These are phyloP conservation scores for Proteles cristata DNA, from an alignment of 2,113 vertebrate genomes.

Conservation along the genomic window DNA sequence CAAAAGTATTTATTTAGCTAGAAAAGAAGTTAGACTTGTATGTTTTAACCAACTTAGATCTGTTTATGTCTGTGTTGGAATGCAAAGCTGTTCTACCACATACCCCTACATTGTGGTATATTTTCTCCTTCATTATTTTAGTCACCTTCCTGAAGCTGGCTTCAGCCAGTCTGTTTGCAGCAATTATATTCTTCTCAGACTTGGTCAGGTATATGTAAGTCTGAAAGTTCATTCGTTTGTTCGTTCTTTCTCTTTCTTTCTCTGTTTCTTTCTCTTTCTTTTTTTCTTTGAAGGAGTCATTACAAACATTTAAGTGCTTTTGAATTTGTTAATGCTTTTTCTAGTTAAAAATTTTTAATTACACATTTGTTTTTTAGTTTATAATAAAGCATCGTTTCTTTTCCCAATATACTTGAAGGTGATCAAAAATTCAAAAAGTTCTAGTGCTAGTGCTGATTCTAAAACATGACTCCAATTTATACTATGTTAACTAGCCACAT, in stretches of 20 bases:
- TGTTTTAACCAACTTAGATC: slow-evolving; percentile 52
- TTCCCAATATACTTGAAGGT: not conserved
- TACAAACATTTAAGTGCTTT: slow-evolving; percentile 20
- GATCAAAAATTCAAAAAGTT: not conserved
- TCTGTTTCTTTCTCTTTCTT: too few species aligned
- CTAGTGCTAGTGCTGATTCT: not conserved
- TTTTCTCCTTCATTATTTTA: slow-evolving; percentile 80
- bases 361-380: not conserved
- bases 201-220: slow-evolving; percentile 65
- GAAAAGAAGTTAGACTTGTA: slow-evolving; percentile 31
- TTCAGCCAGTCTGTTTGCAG: slow-evolving; percentile 88
- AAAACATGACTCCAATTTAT: not conserved
- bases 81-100: slow-evolving; percentile 64
- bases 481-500: not conserved
- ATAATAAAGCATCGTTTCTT: not conserved
- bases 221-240: not conserved
- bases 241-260: too few species aligned
- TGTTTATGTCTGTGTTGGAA: slow-evolving; percentile 72
- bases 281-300: slow-evolving; percentile 49
- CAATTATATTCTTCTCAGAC: slow-evolving; percentile 76
- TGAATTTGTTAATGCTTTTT: slow-evolving; percentile 6
- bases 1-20: slow-evolving; percentile 12
- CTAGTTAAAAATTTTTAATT: not conserved
- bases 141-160: slow-evolving; percentile 88
- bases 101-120: slow-evolving; percentile 64